Conservation (phyloP, 2,888 invertebrate genomes). For the Melinaea marsaeus region DNA sequence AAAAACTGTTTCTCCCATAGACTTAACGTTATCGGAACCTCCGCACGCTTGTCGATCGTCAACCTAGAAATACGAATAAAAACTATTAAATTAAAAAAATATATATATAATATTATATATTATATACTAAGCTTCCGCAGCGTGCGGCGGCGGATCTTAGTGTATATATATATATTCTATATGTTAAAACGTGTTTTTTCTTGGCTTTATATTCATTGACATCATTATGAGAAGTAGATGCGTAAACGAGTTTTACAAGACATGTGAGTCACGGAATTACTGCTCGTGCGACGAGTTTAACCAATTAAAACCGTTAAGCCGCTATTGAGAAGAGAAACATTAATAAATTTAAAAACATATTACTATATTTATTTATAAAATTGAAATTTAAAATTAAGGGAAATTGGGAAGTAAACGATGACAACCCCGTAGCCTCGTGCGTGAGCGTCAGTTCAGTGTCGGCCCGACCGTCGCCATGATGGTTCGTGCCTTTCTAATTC, state of each 20-base stretch:
- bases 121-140: no score
- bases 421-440: slow-evolving; percentile 43
- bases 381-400: slow-evolving; percentile 7
- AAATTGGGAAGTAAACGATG: slow-evolving; percentile 30
- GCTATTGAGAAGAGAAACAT: no score
- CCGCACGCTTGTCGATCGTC: no score
- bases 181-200: background rate
- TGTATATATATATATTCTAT: no score
- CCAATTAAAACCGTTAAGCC: background rate
- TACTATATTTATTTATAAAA: background rate
- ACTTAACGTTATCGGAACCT: no score
- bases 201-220: background rate
- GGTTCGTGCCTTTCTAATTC: slow-evolving; percentile 49
- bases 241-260: slow-evolving; percentile 36
- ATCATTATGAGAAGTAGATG: slow-evolving; percentile 17
- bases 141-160: no score
- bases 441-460: slow-evolving; percentile 47
- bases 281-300: background rate
- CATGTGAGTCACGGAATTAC: slow-evolving; percentile 20
- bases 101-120: no score
- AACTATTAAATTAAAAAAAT: no score
- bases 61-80: no score
- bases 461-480: slow-evolving; percentile 61
- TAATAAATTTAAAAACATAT: no score
- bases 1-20: no score